Conservation (phyloP, 37 sponge, comb jelly and placozoan genomes). For the Beroe ovata region DNA sequence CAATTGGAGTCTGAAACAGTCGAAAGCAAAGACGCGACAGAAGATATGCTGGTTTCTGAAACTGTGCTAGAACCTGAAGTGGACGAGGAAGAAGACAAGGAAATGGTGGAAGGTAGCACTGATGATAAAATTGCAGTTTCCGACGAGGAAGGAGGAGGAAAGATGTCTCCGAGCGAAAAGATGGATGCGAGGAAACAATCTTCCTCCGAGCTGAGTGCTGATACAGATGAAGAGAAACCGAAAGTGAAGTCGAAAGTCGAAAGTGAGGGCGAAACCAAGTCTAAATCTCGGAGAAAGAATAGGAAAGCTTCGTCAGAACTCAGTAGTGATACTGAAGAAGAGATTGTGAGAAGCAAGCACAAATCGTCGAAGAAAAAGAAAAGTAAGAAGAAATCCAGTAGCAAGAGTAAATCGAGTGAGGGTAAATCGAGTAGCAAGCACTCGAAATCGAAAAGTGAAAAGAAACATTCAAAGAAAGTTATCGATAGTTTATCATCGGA, state of each 20-base stretch:
- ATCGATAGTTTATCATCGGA: conserved; percentile 4
- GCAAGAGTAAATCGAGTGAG: background rate
- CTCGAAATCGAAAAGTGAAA: conserved; percentile 3
- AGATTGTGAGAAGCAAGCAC: background rate
- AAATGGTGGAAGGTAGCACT: background rate
- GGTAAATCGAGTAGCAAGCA: background rate
- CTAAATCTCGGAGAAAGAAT: background rate
- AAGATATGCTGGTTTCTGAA: conserved; percentile 3
- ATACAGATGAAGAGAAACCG: background rate
- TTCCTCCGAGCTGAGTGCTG: background rate
- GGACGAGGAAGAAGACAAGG: background rate
- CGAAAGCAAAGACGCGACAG: background rate
- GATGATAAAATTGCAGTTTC: background rate
- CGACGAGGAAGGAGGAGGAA: background rate
- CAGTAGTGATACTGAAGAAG: background rate
- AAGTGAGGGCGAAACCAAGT: background rate
- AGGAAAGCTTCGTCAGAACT: background rate
- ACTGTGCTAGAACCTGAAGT: background rate
- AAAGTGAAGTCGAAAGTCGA: background rate
- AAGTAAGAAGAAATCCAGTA: no score
- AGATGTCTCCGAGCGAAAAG: background rate
- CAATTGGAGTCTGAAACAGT: background rate
- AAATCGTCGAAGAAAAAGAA: conserved; percentile 1
- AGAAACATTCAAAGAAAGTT: conserved; percentile 31
- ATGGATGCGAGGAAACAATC: background rate